phyloP scores from a whole-genome alignment of 2,797 vertebrate genomes.

The Phalanger gymnotis region DNA sequence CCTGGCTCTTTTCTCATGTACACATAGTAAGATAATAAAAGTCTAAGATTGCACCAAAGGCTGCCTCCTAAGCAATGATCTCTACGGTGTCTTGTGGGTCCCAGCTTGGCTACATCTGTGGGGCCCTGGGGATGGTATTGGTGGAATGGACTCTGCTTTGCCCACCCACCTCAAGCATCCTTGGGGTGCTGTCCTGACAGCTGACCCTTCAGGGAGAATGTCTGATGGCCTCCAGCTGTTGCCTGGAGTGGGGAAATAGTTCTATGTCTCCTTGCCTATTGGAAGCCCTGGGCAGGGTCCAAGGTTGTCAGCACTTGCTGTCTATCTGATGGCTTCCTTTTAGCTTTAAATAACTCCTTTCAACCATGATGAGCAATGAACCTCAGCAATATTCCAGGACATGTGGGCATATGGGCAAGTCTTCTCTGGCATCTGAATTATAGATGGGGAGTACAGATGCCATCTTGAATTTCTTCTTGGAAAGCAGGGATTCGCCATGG shows the following conservation, averaged over 20 bases:
- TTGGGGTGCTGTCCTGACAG: neutral
- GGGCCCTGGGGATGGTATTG: neutral
- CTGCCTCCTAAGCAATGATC: neutral
- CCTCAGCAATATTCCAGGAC: neutral
- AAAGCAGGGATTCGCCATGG: conserved; percentile 8
- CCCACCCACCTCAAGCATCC: neutral
- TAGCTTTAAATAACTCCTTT: conserved; percentile 3
- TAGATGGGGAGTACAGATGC: conserved; percentile 1
- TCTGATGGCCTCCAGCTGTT: neutral
- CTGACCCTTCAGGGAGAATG: neutral
- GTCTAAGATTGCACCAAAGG: neutral
- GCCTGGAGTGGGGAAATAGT: neutral
- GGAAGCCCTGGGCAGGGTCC: neutral
- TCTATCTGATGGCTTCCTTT: neutral
- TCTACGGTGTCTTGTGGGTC: neutral
- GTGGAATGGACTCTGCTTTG: neutral
- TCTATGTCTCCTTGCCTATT: neutral
- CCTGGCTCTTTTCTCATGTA: neutral
- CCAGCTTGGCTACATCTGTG: neutral
- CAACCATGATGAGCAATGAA: neutral
- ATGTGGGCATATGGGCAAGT: neutral
- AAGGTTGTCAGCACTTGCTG: neutral
- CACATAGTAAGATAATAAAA: neutral
- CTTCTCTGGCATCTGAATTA: neutral
- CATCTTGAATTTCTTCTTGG: conserved; percentile 28